Percentiles rank a stretch among this genome's conserved stretches.
Evolutionary conservation across 2,113 vertebrate genomes (phyloP).

Genomic region (Arizona elegans): DNA sequence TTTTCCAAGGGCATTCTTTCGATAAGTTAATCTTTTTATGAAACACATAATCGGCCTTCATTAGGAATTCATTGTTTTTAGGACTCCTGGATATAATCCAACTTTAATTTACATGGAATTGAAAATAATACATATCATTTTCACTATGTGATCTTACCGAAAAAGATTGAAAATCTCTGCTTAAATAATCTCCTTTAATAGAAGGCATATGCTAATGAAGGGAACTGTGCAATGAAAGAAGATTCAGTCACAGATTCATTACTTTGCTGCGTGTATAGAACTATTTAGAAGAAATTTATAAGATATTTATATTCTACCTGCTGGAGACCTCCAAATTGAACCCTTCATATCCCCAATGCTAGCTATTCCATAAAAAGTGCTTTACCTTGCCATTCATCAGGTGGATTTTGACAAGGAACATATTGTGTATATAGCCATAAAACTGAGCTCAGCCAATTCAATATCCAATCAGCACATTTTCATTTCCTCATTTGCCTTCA

Average conservation of each 20-base stretch:
- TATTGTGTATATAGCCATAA: background rate
- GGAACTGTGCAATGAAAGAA: conserved; percentile 14
- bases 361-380: background rate
- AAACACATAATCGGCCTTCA: conserved; percentile 37
- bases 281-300: conserved; percentile 11
- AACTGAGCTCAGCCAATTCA: background rate
- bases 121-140: conserved; percentile 46
- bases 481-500: background rate
- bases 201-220: conserved; percentile 1
- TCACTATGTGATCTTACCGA: background rate
- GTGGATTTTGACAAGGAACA: background rate
- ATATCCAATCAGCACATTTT: no score
- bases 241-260: conserved; percentile 2
- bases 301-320: conserved; percentile 37
- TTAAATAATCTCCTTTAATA: background rate
- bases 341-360: background rate
- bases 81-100: conserved; percentile 43
- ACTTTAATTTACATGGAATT: conserved; percentile 38
- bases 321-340: conserved; percentile 25
- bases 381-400: background rate
- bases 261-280: conserved; percentile 22
- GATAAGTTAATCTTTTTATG: conserved; percentile 47
- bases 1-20: conserved; percentile 42
- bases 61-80: conserved; percentile 56
- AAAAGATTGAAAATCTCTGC: background rate